Conservation (phyloP, 2,888 invertebrate genomes). For the Phyllotreta striolata region DNA sequence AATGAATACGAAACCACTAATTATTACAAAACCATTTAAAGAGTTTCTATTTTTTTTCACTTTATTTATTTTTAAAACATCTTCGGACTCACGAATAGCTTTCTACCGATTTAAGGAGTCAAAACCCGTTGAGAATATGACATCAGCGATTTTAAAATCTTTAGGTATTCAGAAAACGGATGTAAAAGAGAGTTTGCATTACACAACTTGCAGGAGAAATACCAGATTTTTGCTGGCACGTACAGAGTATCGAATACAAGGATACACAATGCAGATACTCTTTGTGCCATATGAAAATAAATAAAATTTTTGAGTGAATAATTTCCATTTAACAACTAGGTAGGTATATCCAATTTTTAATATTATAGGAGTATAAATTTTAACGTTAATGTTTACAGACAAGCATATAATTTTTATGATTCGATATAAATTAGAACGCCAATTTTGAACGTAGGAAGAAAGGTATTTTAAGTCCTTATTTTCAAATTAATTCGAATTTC, state of each 20-base stretch:
- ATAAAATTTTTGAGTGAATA: no score
- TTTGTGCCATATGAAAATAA: no score
- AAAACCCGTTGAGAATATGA: conserved; percentile 13
- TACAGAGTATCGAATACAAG: conserved; percentile 15
- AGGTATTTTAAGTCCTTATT: no score
- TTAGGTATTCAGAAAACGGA: conserved; percentile 24
- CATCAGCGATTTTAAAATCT: conserved; percentile 18
- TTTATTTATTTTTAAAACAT: conserved; percentile 13
- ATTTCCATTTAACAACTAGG: no score
- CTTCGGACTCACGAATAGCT: conserved; percentile 18
- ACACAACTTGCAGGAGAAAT: conserved; percentile 25
- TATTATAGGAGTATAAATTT: no score
- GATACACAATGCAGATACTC: conserved; percentile 14
- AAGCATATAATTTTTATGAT: no score
- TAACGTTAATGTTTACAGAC: no score
- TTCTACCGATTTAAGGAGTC: conserved; percentile 20
- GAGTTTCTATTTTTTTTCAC: conserved; percentile 17
- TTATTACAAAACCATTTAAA: conserved; percentile 20
- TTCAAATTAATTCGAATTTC: no score
- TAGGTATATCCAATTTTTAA: no score
- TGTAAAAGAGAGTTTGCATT: conserved; percentile 26
- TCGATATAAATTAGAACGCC: no score
- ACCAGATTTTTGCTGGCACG: conserved; percentile 16
- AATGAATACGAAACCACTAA: conserved; percentile 13
- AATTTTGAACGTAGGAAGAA: no score